Conservation (phyloP, 2,113 vertebrate species). For the Muntiacus reevesi region DNA sequence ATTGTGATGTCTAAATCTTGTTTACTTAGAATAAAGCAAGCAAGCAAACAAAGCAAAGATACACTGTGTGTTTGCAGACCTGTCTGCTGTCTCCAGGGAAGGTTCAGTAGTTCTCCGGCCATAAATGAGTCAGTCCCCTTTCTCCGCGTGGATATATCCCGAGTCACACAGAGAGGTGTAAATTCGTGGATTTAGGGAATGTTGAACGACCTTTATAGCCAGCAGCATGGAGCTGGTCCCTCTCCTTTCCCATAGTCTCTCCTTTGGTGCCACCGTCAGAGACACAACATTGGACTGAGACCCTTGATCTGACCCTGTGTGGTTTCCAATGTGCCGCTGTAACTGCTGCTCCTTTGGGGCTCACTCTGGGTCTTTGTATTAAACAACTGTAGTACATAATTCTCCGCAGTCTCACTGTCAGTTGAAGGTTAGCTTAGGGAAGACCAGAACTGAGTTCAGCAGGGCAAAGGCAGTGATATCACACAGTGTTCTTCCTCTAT, state of each 20-base stretch:
- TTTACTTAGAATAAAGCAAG: not conserved
- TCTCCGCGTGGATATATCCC: fast-evolving
- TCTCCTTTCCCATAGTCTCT: not conserved
- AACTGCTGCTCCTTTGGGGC: not conserved
- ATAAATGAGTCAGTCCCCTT: not conserved
- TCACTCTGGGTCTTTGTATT: not conserved
- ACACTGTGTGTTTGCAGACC: not conserved
- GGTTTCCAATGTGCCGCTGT: not conserved
- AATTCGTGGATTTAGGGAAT: not conserved
- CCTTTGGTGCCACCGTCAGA: not conserved
- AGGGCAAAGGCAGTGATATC: not conserved
- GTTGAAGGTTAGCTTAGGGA: not conserved
- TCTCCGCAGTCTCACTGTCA: not conserved
- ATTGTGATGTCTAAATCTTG: not conserved
- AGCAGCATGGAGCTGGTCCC: not conserved
- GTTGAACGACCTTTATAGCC: not conserved
- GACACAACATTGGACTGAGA: not conserved
- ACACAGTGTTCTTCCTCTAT: not conserved
- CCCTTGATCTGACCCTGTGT: no score
- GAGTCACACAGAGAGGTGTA: not conserved
- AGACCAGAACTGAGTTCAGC: not conserved
- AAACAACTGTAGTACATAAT: not conserved
- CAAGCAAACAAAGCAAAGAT: not conserved
- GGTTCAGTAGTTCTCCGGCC: not conserved
- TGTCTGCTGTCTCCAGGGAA: not conserved